Percentiles rank a stretch among this genome's conserved stretches.
Conservation (phyloP, 2,888 invertebrate species). For the Drosophila macrospina region DNA sequence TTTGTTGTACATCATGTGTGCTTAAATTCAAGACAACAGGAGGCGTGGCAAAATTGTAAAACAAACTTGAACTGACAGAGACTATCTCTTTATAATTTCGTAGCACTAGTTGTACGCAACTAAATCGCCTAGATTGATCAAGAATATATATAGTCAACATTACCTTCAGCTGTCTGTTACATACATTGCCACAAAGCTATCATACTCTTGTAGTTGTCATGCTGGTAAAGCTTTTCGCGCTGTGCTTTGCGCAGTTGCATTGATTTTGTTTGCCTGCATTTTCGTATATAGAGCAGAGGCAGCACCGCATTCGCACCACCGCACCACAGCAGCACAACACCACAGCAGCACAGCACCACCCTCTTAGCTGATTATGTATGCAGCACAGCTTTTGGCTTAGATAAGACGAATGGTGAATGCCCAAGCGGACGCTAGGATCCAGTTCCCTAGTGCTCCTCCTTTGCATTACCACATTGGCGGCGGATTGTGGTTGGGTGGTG, state of each 20-base stretch:
- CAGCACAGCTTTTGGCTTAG: slow-evolving; percentile 22
- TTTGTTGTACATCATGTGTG: no score
- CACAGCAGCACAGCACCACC: slow-evolving; percentile 21
- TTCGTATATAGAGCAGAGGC: slow-evolving; percentile 21
- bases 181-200: not conserved
- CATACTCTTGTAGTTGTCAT: not conserved
- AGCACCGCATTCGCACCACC: not conserved
- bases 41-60: no score
- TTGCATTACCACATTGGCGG: not conserved
- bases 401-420: slow-evolving; percentile 24
- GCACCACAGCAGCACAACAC: not conserved
- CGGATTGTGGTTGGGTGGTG: slow-evolving; percentile 3
- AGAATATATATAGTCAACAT: no score
- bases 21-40: no score
- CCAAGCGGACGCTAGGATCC: slow-evolving; percentile 9
- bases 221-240: slow-evolving; percentile 29
- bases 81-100: no score
- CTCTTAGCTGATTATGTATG: slow-evolving; percentile 28
- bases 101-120: no score
- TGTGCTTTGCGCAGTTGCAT: slow-evolving; percentile 55
- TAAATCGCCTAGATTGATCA: no score
- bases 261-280: slow-evolving; percentile 52
- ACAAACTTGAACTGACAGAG: no score
- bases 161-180: not conserved
- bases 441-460: slow-evolving; percentile 1